Percentiles rank a stretch among this genome's conserved stretches.
These are phyloP conservation scores for honey bee (Apis mellifera) DNA, from an alignment of 1,140 invertebrate species.

Conservation along the genomic window DNA sequence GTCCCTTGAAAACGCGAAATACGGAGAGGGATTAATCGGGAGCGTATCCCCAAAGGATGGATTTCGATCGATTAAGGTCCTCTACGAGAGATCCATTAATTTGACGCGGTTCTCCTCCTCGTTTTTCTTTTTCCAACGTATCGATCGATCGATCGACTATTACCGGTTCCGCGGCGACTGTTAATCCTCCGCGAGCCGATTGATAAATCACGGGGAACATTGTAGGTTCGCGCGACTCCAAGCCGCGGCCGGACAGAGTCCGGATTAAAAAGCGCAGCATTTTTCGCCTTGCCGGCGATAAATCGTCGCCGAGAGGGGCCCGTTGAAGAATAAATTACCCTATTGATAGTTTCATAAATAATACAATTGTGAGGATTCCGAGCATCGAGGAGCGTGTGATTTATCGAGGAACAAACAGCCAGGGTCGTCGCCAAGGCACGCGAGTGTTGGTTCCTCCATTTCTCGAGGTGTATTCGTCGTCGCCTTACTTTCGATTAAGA, in stretches of 20 bases:
- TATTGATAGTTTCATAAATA: slow-evolving; percentile 49
- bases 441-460: not conserved
- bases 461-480: not conserved
- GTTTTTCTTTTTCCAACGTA: slow-evolving; percentile 15
- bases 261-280: slow-evolving; percentile 40
- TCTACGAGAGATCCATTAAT: slow-evolving; percentile 11
- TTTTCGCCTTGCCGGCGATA: slow-evolving; percentile 33
- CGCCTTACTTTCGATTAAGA: no score
- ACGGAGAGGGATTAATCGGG: slow-evolving; percentile 9
- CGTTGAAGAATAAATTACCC: slow-evolving; percentile 47
- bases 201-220: slow-evolving; percentile 50
- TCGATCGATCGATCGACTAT: slow-evolving; percentile 49
- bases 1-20: no score
- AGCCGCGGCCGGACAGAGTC: slow-evolving; percentile 4
- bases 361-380: slow-evolving; percentile 25
- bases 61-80: slow-evolving; percentile 33
- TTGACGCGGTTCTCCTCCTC: not conserved
- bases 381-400: not conserved
- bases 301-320: slow-evolving; percentile 9
- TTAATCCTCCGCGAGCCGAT: slow-evolving; percentile 37
- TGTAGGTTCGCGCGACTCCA: slow-evolving; percentile 42
- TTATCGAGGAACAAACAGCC: slow-evolving; percentile 3
- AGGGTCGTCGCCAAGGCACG: not conserved
- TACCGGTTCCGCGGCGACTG: slow-evolving; percentile 37
- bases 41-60: not conserved